Percentiles rank a stretch among this genome's conserved stretches.
Conservation (phyloP, 2,113 vertebrate genomes). For the Chaetura pelagica region DNA sequence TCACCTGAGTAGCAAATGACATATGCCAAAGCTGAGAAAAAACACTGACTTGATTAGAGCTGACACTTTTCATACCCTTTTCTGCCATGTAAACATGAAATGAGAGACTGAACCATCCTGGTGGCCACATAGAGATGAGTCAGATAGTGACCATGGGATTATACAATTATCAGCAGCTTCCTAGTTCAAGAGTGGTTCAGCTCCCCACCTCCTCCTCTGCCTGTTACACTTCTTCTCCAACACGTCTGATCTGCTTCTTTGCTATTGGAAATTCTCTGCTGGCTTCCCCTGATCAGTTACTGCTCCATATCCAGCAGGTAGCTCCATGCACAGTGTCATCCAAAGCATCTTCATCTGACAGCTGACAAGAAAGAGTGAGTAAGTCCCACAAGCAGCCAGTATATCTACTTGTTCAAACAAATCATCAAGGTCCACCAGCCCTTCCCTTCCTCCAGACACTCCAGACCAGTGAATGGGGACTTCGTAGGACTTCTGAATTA, state of each 20-base stretch:
- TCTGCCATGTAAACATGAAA: not conserved
- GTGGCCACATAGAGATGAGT: not conserved
- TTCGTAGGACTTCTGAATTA: not conserved
- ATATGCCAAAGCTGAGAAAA: not conserved
- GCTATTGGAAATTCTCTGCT: not conserved
- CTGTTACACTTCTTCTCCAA: not conserved
- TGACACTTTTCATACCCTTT: not conserved
- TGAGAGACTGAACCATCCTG: not conserved
- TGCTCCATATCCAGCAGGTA: not conserved
- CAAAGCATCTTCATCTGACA: not conserved
- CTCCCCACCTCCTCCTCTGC: not conserved
- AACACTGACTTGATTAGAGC: not conserved
- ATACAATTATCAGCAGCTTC: not conserved
- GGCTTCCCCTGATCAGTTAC: not conserved
- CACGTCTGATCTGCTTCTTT: not conserved
- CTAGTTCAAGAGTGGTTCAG: not conserved
- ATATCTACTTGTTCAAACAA: not conserved
- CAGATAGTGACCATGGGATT: not conserved
- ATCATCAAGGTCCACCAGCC: not conserved
- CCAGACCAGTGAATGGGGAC: not conserved
- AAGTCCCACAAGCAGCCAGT: not conserved
- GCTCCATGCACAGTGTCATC: not conserved
- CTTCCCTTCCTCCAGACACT: not conserved
- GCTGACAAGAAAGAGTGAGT: not conserved
- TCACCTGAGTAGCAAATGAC: not conserved